Evolutionary conservation across 2,113 vertebrate species (phyloP).

Genomic region (Casuarius casuarius): DNA sequence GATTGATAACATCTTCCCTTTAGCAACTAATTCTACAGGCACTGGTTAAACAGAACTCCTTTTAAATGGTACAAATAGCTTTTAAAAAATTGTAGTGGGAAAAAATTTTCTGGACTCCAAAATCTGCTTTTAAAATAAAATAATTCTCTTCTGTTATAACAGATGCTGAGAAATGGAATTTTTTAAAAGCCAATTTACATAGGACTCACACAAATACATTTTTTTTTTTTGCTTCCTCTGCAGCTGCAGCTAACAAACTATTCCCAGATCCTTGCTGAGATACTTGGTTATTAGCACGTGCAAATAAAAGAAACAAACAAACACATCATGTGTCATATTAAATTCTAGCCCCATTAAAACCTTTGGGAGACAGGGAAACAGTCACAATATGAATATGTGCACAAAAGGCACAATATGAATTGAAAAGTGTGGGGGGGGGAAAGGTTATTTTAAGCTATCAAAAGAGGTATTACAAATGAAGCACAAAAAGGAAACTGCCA

Average conservation of each 20-base stretch:
- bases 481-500: not conserved
- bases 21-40: not conserved
- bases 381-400: not conserved
- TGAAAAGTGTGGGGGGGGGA: not conserved
- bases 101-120: not conserved
- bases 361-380: not conserved
- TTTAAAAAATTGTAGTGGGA: not conserved
- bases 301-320: conserved; percentile 53
- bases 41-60: not conserved
- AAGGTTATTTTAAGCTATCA: not conserved
- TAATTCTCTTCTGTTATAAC: not conserved
- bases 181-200: conserved; percentile 23
- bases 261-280: conserved; percentile 60
- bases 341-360: conserved; percentile 25
- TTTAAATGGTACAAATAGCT: not conserved
- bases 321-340: conserved; percentile 5
- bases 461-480: not conserved
- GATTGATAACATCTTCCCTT: not conserved
- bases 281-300: conserved; percentile 25
- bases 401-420: not conserved
- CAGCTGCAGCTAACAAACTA: conserved; percentile 63
- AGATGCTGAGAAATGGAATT: conserved; percentile 30
- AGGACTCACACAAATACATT: conserved; percentile 23
- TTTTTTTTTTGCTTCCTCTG: conserved; percentile 52
- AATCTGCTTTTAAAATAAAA: conserved; percentile 34